Conservation (phyloP, 1,140 invertebrate species). For the Leptopilina clavipes region DNA sequence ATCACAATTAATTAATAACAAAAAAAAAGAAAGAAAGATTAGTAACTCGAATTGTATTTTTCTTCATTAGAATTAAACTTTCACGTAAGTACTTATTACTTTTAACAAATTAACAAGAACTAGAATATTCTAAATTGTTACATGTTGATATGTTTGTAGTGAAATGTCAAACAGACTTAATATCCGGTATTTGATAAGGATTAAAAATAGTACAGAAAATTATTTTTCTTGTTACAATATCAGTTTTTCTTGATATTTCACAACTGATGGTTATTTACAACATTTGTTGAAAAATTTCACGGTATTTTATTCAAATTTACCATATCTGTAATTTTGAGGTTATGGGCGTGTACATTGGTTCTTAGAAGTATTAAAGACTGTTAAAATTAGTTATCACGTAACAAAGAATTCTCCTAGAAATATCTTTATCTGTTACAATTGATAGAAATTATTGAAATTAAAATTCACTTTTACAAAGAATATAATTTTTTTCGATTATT, state of each 20-base stretch:
- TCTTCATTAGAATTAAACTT: neutral
- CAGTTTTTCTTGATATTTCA: too few species aligned
- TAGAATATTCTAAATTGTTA: neutral
- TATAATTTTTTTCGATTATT: too few species aligned
- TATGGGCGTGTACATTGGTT: constrained; percentile 64
- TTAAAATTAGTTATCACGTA: neutral
- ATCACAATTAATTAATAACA: constrained; percentile 29
- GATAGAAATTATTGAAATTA: neutral
- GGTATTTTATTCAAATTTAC: constrained; percentile 17
- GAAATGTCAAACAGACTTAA: constrained; percentile 20
- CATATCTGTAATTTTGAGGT: constrained; percentile 58
- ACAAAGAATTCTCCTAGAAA: neutral
- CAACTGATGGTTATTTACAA: neutral
- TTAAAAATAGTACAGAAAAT: constrained; percentile 2
- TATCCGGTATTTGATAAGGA: constrained; percentile 18
- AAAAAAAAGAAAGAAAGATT: constrained; percentile 2
- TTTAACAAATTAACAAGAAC: neutral
- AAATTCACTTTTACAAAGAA: too few species aligned
- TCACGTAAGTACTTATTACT: neutral
- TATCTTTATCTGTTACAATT: neutral
- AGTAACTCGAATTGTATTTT: neutral
- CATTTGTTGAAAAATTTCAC: neutral
- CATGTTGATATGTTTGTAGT: neutral
- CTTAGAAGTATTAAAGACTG: neutral
- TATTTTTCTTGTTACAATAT: neutral